phyloP scores from a whole-genome alignment of 2,888 invertebrate genomes.

The Eilema griseolum region DNA sequence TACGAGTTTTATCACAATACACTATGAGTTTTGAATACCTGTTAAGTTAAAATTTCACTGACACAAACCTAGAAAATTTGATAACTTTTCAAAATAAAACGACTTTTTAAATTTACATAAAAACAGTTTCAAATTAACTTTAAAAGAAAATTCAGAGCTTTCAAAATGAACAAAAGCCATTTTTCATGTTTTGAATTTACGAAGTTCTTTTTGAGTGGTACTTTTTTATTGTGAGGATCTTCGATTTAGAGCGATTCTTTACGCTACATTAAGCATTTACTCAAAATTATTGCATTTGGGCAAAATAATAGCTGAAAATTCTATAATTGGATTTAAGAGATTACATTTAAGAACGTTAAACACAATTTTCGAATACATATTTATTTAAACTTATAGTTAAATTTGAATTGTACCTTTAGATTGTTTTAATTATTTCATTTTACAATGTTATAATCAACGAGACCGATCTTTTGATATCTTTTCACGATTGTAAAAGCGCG shows the following conservation, averaged over 20 bases:
- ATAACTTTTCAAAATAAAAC: neutral
- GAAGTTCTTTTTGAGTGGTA: neutral
- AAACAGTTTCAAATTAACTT: constrained; percentile 6
- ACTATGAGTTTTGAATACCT: neutral
- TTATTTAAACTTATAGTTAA: too few relatives aligned
- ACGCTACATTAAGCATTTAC: constrained; percentile 2
- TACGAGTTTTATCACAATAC: too few relatives aligned
- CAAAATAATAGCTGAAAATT: neutral
- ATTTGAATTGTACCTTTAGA: too few relatives aligned
- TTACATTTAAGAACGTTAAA: neutral
- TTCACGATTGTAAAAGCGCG: too few relatives aligned
- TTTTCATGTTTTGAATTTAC: neutral
- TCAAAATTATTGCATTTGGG: neutral
- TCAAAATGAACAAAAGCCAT: constrained; percentile 2
- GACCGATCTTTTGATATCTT: too few relatives aligned
- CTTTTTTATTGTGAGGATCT: neutral
- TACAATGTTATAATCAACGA: too few relatives aligned
- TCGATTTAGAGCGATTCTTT: neutral
- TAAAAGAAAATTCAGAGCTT: neutral
- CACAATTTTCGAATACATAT: too few relatives aligned
- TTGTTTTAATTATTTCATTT: too few relatives aligned
- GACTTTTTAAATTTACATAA: constrained; percentile 1
- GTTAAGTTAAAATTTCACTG: neutral
- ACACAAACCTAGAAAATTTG: neutral
- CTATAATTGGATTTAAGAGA: neutral